Evolutionary conservation across 1,140 invertebrate species (phyloP), one percentile per base, ranked within the genome.

Genomic region (Goniozus legneri): DNA sequence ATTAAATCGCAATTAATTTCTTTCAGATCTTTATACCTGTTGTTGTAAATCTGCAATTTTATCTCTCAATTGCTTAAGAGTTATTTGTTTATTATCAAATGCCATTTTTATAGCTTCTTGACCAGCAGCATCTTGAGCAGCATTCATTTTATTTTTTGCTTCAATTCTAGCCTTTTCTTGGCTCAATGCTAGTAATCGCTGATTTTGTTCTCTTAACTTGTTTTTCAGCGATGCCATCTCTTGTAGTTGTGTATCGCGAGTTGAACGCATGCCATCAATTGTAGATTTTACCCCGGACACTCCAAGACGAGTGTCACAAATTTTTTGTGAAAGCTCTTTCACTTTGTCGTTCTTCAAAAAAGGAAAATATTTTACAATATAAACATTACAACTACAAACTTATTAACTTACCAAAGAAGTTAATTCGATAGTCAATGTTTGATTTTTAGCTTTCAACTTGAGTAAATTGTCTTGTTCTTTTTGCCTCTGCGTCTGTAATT

Each of bases 261-360:
- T 91, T 0, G 83, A 83, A 39, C 95, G 78, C 96, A 99, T 98
- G 3, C 89, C 88, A 77, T 99, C 96, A 52, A 99, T 99, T 16
- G 91, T 92, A 2, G 87, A 83, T 74, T 98, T 98, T 0, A 96
- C 89, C 30, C 89, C 87, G 0, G 93, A 90, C 0, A 99, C 95
- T 14, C 86, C 88, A 20, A 88, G 84, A 2, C 92, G 80, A 0
- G 92, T 93, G 61, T 95, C 91, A 52, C 84, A 86, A 49, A 97
- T 94, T 65, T 91, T 92, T 58, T 84, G 82, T 16, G 88, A 91
- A 36, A 97, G 66, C 69, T 97, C 91, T 52, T 86, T 86, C 1
- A 94, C 88, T 75, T 89, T 91, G 21, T 88, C 87, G 60, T 88
- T 87, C 78, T 86, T n/a, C 49, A 22, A 65, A 63, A 35, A 42